Conservation (phyloP, 2,797 vertebrate genomes). For the Cercopithecus petaurista region DNA sequence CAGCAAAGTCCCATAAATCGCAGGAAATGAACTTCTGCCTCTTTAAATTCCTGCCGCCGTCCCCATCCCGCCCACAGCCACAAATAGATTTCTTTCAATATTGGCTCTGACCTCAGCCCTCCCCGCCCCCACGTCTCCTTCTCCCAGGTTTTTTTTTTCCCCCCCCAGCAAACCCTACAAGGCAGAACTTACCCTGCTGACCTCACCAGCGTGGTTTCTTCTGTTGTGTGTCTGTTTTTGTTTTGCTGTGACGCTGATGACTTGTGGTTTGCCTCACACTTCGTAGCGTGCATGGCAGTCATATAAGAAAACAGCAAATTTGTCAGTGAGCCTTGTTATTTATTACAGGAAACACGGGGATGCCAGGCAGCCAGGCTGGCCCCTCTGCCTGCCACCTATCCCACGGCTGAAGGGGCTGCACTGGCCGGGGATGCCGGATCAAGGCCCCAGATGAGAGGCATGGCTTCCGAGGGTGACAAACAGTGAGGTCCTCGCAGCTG, state of each 20-base stretch:
- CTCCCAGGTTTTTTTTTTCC: fast-evolving
- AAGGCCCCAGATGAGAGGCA: conserved; percentile 35
- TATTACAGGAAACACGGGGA: not conserved
- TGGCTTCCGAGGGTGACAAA: not conserved
- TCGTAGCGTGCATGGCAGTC: conserved; percentile 1
- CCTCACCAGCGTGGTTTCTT: not conserved
- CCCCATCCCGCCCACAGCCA: not conserved
- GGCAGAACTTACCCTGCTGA: not conserved
- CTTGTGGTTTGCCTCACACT: conserved; percentile 62
- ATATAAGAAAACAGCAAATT: not conserved
- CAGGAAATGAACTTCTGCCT: conserved; percentile 78
- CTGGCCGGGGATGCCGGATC: not conserved
- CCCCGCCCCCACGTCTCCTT: not conserved
- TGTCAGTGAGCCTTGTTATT: conserved; percentile 29
- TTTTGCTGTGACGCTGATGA: not conserved
- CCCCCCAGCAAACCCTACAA: not conserved
- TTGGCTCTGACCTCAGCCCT: fast-evolving
- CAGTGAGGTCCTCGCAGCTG: not conserved
- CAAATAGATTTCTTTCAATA: not conserved
- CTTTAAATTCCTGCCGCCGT: conserved; percentile 49
- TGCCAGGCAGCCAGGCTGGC: conserved; percentile 50
- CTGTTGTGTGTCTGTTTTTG: not conserved
- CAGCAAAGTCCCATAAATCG: conserved; percentile 65
- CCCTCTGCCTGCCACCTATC: not conserved
- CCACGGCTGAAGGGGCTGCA: fast-evolving